Evolutionary conservation across 2,888 invertebrate species (phyloP), one percentile per base, ranked within the genome.

Genomic region (Lydus trimaculatus): DNA sequence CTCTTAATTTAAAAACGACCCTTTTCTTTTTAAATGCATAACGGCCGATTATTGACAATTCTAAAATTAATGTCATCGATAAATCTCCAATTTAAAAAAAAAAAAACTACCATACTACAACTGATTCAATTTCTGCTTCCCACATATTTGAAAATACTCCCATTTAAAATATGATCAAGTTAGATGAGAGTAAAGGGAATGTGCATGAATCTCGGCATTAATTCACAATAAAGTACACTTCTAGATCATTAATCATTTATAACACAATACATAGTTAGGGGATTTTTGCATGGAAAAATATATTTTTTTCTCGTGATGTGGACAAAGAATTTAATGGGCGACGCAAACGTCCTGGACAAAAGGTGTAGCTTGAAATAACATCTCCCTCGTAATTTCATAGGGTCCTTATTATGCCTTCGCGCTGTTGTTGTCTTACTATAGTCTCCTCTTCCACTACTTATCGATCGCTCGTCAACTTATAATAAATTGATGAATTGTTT

Each of bases 211-310:
- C 61, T 69, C 66, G 59, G 65, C 68, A 67, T 73, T 70, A 75
- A 75, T 76, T 71, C 75, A 64, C 72, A 72, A 75, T 75, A 77
- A 77, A 76, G 70, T 73, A 74, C 69, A 66, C 75, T 78, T 80
- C 78, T 75, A 73, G 64, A 75, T 79, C 82, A 81, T 82, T 81
- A 81, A 82, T 82, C 82, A 82, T 79, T 59, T 62, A 52, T 58
- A 70, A 63, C 66, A 76, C 76, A 76, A 76, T 76, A 59, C 73
- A 59, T 76, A 76, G 76, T 76, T 75, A 77, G 79, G 81, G 81
- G 80, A 78, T 79, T 79, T 78, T 81, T 81, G 81, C 80, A 80
- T 81, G 80, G 52, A 78, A 82, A 81, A 80, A 79, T 80, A 79
- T 77, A 75, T 79, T 80, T 80, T 80, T 80, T 74, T 48, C 20